Evolutionary conservation across 1,140 invertebrate genomes (phyloP).

Genomic region (Aphidius ervi): DNA sequence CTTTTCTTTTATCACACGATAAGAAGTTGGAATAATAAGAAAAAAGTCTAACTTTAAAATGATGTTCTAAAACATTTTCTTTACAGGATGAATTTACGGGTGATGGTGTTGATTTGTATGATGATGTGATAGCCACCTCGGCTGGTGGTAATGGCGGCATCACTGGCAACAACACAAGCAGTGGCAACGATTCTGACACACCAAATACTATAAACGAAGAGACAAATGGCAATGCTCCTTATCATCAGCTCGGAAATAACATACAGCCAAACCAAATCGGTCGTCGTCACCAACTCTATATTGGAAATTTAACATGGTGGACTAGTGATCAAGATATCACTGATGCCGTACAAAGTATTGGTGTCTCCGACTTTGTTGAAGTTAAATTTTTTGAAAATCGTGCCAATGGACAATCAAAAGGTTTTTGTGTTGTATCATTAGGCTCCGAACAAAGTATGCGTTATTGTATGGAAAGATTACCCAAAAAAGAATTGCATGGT

Average conservation of each 20-base stretch:
- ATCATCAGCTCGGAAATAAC: conserved; percentile 64
- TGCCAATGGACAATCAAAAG: conserved; percentile 98
- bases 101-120: conserved; percentile 91
- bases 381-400: conserved; percentile 99
- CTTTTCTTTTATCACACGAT: no score
- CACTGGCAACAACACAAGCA: conserved; percentile 39
- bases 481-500: conserved; percentile 92
- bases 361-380: conserved; percentile 91
- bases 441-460: conserved; percentile 89
- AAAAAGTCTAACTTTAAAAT: no score
- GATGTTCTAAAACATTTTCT: neutral
- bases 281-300: conserved; percentile 83
- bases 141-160: conserved; percentile 51
- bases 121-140: conserved; percentile 87
- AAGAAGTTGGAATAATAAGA: no score
- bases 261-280: conserved; percentile 68
- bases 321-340: conserved; percentile 95
- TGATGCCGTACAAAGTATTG: conserved; percentile 79
- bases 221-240: conserved; percentile 66
- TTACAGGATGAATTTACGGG: conserved; percentile 77
- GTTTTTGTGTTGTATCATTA: conserved; percentile 89
- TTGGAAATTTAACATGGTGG: conserved; percentile 96
- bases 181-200: conserved; percentile 43
- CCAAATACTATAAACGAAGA: conserved; percentile 59
- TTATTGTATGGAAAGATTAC: conserved; percentile 85